Evolutionary conservation across 2,888 invertebrate species (phyloP), one percentile per base, ranked within the genome.

Genomic region (Mesorhabditis belari): DNA sequence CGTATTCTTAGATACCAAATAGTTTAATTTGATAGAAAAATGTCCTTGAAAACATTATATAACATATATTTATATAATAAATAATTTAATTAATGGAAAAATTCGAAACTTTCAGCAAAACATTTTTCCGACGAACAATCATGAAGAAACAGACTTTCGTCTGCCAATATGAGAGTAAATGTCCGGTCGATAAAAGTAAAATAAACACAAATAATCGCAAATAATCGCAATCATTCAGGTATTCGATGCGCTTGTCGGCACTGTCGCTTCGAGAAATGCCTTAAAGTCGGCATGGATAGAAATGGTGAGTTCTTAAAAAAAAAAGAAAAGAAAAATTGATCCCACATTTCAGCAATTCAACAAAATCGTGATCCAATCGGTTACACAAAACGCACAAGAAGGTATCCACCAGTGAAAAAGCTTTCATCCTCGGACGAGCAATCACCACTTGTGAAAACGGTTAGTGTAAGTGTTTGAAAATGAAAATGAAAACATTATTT

Each of bases 291-390:
- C 52, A 72, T 74, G 75, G 73, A 75, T 63, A 50, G 69, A 55
- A 74, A 74, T 60, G 73, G 67, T 71, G 50, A 49, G 49, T 27
- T 57, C 3, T n/a, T 9, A 19, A 12, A 19, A 9, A 9, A 52
- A 52, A 52, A 12, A 52, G 12, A n/a, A 9, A 17, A n/a, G 52
- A 52, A 12, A 52, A 19, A 52, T 52, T n/a, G n/a, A n/a, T n/a
- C n/a, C n/a, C n/a, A n/a, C n/a, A n/a, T n/a, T n/a, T 61, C 49
- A 74, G 78, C 79, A 3, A 79, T 79, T 50, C 79, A 79, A 67
- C 79, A 79, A 59, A 79, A 79, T 56, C 68, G 79, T 26, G 79
- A 79, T 63, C 79, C 79, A 19, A 79, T 79, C 35, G 79, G 79
- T 19, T 79, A 79, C 57, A 79, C 79, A 6, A 79, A 79, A 56